Conservation (phyloP, 1,140 invertebrate species). For the Trachymyrmex septentrionalis region DNA sequence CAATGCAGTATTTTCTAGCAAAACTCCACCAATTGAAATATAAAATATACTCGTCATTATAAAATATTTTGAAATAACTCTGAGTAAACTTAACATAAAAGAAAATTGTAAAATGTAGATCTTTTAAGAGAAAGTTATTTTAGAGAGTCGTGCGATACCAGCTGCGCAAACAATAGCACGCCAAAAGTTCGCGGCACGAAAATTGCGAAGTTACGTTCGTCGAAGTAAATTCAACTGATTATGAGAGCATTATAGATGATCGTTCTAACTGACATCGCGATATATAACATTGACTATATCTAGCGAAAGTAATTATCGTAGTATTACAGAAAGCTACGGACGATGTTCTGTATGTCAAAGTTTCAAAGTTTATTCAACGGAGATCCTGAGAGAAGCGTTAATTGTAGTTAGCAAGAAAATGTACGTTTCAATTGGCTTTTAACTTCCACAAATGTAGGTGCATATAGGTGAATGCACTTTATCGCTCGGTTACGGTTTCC, state of each 20-base stretch:
- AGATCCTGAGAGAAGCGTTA: constrained; percentile 41
- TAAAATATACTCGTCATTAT: constrained; percentile 42
- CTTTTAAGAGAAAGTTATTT: constrained; percentile 44
- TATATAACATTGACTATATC: constrained; percentile 51
- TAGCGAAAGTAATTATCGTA: constrained; percentile 63
- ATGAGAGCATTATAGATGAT: constrained; percentile 53
- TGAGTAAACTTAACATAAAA: constrained; percentile 51
- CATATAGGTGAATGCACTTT: neutral
- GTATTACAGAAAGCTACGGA: constrained; percentile 55
- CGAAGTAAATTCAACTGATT: constrained; percentile 62
- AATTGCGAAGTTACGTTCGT: constrained; percentile 52
- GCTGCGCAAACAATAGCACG: constrained; percentile 56
- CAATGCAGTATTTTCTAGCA: neutral
- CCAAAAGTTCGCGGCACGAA: constrained; percentile 46
- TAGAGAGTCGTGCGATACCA: constrained; percentile 40
- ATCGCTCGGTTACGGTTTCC: neutral
- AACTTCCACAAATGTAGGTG: constrained; percentile 19
- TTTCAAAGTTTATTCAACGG: constrained; percentile 58
- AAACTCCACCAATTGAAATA: constrained; percentile 35
- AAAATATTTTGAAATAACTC: constrained; percentile 25
- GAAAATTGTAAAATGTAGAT: constrained; percentile 57
- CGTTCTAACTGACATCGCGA: constrained; percentile 48
- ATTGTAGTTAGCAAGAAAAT: constrained; percentile 59
- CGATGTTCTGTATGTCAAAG: constrained; percentile 53
- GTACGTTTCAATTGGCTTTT: constrained; percentile 60